Conservation (phyloP, 2,113 vertebrate genomes). For the pig (Sus scrofa) region T2T-Sscrofa CM000814.6:25703501-25704000, state of each 20-base stretch:
- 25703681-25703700: neutral
- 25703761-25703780: too few species aligned
- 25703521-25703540: neutral
- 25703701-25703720: neutral
- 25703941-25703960: neutral
- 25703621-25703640: neutral
- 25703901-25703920: neutral
- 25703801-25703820: neutral
- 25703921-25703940: neutral
- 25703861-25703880: neutral
- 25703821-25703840: neutral
- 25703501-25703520: neutral
- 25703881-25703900: neutral
- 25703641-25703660: neutral
- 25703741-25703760: too few species aligned
- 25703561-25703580: neutral
- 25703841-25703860: neutral
- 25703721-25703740: fast-evolving
- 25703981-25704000: neutral
- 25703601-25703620: neutral
- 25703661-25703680: neutral
- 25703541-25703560: neutral
- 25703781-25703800: too few species aligned
- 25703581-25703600: neutral
- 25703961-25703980: neutral